Evolutionary conservation across 2,113 vertebrate species (phyloP).

Genomic region (Morone saxatilis): DNA sequence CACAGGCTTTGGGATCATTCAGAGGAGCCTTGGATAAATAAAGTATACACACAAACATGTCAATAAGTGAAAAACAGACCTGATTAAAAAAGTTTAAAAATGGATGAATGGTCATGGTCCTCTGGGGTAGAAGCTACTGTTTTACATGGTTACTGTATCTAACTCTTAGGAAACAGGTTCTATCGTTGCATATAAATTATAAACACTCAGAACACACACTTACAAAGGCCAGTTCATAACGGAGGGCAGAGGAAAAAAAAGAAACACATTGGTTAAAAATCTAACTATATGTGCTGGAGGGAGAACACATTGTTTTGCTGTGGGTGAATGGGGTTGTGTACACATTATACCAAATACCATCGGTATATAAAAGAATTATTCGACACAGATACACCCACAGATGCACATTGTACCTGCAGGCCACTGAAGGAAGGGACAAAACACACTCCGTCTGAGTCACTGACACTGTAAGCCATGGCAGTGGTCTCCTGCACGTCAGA

Average conservation of each 20-base stretch:
- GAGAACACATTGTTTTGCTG: no score
- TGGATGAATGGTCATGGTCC: neutral
- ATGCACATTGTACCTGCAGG: slow-evolving; percentile 87
- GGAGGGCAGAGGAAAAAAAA: slow-evolving; percentile 80
- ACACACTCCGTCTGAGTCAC: slow-evolving; percentile 92
- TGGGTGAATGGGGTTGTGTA: no score
- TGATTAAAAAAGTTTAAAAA: neutral
- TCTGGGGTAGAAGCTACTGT: neutral
- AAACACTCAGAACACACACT: slow-evolving; percentile 74
- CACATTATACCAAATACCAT: no score
- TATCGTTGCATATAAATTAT: slow-evolving; percentile 1
- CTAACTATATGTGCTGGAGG: neutral
- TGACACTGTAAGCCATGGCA: slow-evolving; percentile 89
- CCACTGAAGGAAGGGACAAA: slow-evolving; percentile 96
- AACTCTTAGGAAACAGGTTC: neutral
- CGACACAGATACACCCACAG: neutral
- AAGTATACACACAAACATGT: slow-evolving; percentile 34
- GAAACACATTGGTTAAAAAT: slow-evolving; percentile 62
- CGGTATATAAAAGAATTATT: neutral
- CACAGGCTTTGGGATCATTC: slow-evolving; percentile 91
- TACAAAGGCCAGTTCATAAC: slow-evolving; percentile 85
- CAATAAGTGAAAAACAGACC: slow-evolving; percentile 5
- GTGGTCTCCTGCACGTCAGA: slow-evolving; percentile 89
- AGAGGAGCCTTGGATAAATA: slow-evolving; percentile 86
- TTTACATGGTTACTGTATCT: neutral